Base-by-base conservation (phyloP, 2,888 invertebrate genomes). In the Lithophane ornitopus region DNA sequence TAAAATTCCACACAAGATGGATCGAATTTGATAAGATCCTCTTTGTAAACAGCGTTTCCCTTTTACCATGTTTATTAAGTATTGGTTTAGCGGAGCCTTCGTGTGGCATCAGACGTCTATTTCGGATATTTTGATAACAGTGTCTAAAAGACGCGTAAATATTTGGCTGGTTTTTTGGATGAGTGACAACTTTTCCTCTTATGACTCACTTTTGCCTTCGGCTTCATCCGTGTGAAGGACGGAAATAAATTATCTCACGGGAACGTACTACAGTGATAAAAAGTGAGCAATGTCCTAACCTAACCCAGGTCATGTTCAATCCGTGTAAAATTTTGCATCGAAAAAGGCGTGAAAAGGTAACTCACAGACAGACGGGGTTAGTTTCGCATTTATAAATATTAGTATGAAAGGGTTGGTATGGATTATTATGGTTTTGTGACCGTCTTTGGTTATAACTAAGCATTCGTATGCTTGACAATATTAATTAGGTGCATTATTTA, bases 1-100 rank as follows among this genome's bases (percentile, higher is more conserved):
- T 86, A 87, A 86, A 86, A 87, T 87, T 87, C 85, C 81, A 63
- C 77, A 73, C 76, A 82, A 86, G 86, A 85, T 76, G 80, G 85
- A 86, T 83, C 84, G 82, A 83, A 74, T 77, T 66, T 84, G 82
- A 84, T 83, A 84, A 78, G 81, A 83, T 77, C 81, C 68, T 67
- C 56, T 81, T 70, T 34, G 84, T 71, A 70, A 84, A 83, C 82
- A 83, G 58, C 81, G 81, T 83, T 83, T 74, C 78, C 65, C 82
- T 83, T 84, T 83, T 78, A 83, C 34, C 69, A 59, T 71, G 68
- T 84, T 56, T 81, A 82, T 76, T 67, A 77, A 62, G 73, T 76
- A 76, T 58, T 54, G 59, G 80, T 73, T 76, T 70, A 65, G 34
- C 26, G 76, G 59, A 69, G 58, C 46, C n/a, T 59, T 39, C 52